Evolutionary conservation across 2,797 vertebrate species (phyloP), one percentile per base, ranked within the genome.

Genomic region (Xiphorhynchus erythropygius): DNA sequence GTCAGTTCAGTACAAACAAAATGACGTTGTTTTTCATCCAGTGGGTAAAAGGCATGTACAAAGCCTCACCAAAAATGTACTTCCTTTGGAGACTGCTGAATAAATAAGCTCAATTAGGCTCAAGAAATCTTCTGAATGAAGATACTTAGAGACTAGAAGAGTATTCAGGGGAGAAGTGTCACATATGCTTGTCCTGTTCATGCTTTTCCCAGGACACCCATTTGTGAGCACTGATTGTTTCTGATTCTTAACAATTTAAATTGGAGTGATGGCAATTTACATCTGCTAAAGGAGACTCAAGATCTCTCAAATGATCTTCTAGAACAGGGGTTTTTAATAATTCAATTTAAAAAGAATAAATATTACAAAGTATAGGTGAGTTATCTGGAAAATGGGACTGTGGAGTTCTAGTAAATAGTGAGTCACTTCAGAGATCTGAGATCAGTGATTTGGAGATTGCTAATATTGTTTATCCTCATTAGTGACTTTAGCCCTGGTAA

Each of bases 71-170:
- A 80, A 83, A 85, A 68, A 47, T 13, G 5, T 62, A 18, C 6
- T 57, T 69, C 33, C 22, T 7, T 5, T 49, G 46, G 37, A 53
- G 53, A 35, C 59, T 41, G 65, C 33, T 69, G 27, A 73, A 37
- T 24, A 69, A 35, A 19, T 63, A 68, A 81, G 27, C n/a, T 57
- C 62, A 57, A 59, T 28, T 22, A 65, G n/a, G 32, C 44, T 82
- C 22, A 85, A 47, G 49, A 90, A 87, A 79, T 63, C n/a, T 32
- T 80, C 30, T 83, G 63, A 71, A 76, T 60, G 11, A 49, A 83
- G 56, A 41, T 60, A 53, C 15, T n/a, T 82, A 35, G 39, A 79
- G 46, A 84, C 9, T 60, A 41, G 25, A 68, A 76, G 32, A 47
- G 22, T 44, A 25, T 42, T 85, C 63, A 47, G 32, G 41, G 28